Conservation (phyloP, 2,113 vertebrate genomes). For the Oncorhynchus clarkii region DNA sequence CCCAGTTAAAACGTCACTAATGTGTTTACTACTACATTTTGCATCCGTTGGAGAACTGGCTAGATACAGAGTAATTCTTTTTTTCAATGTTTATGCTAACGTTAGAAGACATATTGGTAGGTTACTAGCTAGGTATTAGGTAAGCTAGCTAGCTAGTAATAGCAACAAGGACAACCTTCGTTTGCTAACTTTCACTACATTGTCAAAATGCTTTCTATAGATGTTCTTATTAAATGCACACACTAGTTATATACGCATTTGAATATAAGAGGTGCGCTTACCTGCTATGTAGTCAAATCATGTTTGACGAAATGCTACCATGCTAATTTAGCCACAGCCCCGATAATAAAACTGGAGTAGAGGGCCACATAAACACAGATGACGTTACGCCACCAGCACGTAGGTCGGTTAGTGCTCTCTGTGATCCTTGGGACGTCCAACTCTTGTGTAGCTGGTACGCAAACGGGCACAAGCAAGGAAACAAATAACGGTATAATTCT, state of each 20-base stretch:
- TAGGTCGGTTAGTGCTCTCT: too few species aligned
- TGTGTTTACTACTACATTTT: background rate
- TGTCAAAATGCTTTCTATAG: background rate
- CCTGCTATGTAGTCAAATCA: constrained; percentile 65
- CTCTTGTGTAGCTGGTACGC: background rate
- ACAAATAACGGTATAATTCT: too few species aligned
- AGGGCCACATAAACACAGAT: constrained; percentile 48
- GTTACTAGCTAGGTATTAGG: constrained; percentile 46
- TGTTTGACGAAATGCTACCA: constrained; percentile 45
- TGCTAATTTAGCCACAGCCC: constrained; percentile 42
- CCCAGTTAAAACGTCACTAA: background rate
- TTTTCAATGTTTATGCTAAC: too few species aligned
- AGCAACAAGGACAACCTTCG: constrained; percentile 56
- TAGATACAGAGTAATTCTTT: background rate
- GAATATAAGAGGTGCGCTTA: constrained; percentile 36
- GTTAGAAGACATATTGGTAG: background rate
- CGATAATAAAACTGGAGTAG: constrained; percentile 28
- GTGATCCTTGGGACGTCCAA: constrained; percentile 3
- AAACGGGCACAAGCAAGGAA: too few species aligned
- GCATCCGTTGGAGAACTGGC: background rate
- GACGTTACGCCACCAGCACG: constrained; percentile 1
- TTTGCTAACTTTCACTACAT: constrained; percentile 11
- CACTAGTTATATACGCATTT: background rate
- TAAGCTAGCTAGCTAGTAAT: constrained; percentile 41
- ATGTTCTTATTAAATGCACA: background rate